Conservation (phyloP, 2,888 invertebrate species). For the Melieria crassipennis region DNA sequence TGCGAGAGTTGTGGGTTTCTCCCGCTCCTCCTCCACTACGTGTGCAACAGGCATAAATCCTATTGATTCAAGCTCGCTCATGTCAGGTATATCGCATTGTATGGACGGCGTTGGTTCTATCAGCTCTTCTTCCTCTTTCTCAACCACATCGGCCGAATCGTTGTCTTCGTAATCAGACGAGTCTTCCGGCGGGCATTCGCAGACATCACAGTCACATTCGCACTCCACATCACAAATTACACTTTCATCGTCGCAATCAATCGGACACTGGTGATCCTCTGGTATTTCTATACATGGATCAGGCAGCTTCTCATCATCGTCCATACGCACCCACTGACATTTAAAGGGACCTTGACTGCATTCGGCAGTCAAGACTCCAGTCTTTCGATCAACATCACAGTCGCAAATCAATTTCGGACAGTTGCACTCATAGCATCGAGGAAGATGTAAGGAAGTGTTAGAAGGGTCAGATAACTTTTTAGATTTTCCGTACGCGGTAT, state of each 20-base stretch:
- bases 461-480: not conserved
- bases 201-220: constrained; percentile 42
- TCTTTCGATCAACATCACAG: constrained; percentile 53
- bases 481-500: not conserved
- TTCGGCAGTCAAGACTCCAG: constrained; percentile 50
- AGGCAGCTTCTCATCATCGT: constrained; percentile 45
- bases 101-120: constrained; percentile 23
- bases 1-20: constrained; percentile 14
- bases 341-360: constrained; percentile 58
- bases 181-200: constrained; percentile 34
- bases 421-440: constrained; percentile 47
- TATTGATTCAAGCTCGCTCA: constrained; percentile 4
- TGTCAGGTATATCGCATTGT: constrained; percentile 15
- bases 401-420: constrained; percentile 56
- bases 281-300: constrained; percentile 43
- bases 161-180: constrained; percentile 23
- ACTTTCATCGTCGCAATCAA: constrained; percentile 48
- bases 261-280: constrained; percentile 56
- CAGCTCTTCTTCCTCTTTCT: constrained; percentile 15
- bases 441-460: constrained; percentile 41
- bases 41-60: constrained; percentile 19
- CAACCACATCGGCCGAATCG: constrained; percentile 12
- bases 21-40: constrained; percentile 20
- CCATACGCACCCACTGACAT: constrained; percentile 54
- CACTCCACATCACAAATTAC: constrained; percentile 37